Conservation (phyloP, 2,797 vertebrate species). For the Ispidina lecontei region DNA sequence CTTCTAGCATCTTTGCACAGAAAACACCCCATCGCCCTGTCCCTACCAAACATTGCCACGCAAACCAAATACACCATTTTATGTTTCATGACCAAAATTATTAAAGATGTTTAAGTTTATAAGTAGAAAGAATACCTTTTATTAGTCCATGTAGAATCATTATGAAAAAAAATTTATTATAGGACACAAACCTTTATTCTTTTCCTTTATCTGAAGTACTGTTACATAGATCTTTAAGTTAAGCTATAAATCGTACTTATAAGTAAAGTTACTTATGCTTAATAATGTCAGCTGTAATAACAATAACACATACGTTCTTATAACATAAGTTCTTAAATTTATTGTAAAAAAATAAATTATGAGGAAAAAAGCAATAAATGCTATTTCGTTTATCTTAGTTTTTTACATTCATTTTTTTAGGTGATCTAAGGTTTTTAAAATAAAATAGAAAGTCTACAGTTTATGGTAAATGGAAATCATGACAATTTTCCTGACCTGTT, state of each 20-base stretch:
- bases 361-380: neutral
- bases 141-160: neutral
- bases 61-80: neutral
- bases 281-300: neutral
- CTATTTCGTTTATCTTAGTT: neutral
- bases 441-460: neutral
- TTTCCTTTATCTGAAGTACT: neutral
- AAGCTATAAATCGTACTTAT: neutral
- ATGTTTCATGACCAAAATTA: neutral
- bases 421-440: neutral
- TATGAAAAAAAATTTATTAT: neutral
- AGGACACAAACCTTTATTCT: neutral
- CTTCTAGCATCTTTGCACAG: neutral
- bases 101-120: neutral
- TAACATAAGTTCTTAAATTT: neutral
- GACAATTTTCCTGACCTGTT: slow-evolving; percentile 76
- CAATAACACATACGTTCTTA: neutral
- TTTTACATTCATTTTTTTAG: neutral
- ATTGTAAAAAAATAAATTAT: neutral
- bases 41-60: neutral
- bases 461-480: neutral
- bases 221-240: neutral
- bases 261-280: neutral
- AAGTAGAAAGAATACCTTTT: neutral
- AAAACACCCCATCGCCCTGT: neutral